phyloP scores from a whole-genome alignment of 2,113 vertebrate genomes.

The Gallinago jamesoni region DNA sequence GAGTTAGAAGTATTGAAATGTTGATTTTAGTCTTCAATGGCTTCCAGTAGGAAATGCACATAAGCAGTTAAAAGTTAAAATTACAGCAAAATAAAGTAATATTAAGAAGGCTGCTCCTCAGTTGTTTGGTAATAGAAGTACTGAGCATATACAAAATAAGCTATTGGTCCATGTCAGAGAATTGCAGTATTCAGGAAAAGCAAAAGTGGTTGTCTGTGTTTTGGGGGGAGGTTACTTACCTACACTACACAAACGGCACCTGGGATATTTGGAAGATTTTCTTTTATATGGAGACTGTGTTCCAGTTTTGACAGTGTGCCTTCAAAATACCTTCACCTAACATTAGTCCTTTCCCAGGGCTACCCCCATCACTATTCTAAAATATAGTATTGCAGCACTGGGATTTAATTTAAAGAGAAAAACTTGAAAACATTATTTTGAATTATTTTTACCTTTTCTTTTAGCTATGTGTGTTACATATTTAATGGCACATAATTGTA shows the following conservation, averaged over 20 bases:
- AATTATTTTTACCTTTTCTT: neutral
- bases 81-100: neutral
- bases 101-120: neutral
- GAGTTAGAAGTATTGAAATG: neutral
- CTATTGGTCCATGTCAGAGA: neutral
- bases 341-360: neutral
- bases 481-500: neutral
- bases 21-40: neutral
- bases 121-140: neutral
- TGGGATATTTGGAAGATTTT: neutral
- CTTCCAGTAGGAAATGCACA: neutral
- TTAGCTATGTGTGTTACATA: neutral
- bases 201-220: neutral
- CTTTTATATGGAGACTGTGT: neutral
- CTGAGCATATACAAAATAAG: neutral
- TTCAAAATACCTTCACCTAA: neutral
- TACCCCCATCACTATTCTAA: neutral
- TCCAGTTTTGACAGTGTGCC: neutral
- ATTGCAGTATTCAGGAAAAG: neutral
- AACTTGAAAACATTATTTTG: neutral
- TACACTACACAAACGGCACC: neutral
- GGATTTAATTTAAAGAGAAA: neutral
- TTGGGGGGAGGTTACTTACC: neutral
- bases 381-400: neutral
- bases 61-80: neutral